Percentiles rank a stretch among this genome's conserved stretches.
Evolutionary conservation across 2,113 vertebrate species (phyloP).

Genomic region (Eptesicus fuscus): DNA sequence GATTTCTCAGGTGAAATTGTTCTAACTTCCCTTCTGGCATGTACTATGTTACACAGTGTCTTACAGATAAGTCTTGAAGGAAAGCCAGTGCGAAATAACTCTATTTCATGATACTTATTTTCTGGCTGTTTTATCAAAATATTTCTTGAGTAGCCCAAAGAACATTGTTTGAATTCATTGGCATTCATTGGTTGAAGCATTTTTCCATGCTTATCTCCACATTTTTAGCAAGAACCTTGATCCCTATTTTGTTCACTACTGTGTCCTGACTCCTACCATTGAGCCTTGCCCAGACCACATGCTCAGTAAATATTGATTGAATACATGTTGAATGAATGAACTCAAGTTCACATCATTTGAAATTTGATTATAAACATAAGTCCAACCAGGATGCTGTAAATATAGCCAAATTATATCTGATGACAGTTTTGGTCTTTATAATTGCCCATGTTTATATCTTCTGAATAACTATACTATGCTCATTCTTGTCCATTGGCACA

Average conservation of each 20-base stretch:
- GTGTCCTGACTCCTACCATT: background rate
- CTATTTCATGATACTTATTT: constrained; percentile 47
- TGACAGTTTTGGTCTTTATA: background rate
- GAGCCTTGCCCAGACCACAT: background rate
- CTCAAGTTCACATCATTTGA: background rate
- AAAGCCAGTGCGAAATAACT: constrained; percentile 36
- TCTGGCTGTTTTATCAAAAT: constrained; percentile 45
- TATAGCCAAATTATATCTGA: background rate
- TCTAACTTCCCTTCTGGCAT: constrained; percentile 20
- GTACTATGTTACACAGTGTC: constrained; percentile 12
- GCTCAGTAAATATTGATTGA: background rate
- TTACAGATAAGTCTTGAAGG: constrained; percentile 35
- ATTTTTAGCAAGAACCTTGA: background rate
- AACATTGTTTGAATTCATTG: constrained; percentile 1
- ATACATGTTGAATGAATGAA: background rate
- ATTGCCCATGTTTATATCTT: background rate
- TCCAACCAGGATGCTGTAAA: background rate
- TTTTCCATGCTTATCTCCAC: background rate
- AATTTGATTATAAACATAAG: background rate
- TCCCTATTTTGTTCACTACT: background rate
- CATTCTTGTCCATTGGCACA: background rate
- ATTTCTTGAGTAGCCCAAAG: background rate
- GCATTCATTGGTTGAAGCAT: background rate
- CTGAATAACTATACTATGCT: background rate
- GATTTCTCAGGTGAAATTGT: constrained; percentile 56